Evolutionary conservation across 2,113 vertebrate species (phyloP).

Genomic region (Pardalotus punctatus): DNA sequence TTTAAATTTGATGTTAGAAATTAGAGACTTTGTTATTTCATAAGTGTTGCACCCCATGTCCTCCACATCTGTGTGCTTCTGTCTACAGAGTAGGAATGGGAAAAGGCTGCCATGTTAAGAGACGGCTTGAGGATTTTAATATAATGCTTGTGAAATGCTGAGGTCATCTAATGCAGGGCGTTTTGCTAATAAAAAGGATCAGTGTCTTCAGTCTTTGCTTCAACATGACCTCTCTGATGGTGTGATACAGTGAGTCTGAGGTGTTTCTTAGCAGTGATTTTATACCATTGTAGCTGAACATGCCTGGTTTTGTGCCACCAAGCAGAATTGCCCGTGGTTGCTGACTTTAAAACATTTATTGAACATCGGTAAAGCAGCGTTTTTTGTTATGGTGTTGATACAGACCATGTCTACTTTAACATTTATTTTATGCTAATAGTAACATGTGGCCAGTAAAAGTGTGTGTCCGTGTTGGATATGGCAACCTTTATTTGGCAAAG

Average conservation of each 20-base stretch:
- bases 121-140: neutral
- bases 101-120: neutral
- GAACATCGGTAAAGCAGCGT: neutral
- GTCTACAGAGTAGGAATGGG: neutral
- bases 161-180: neutral
- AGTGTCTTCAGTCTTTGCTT: neutral
- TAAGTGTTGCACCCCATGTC: neutral
- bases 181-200: neutral
- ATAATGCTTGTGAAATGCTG: neutral
- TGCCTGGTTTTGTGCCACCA: neutral
- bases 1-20: neutral
- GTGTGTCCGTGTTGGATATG: neutral
- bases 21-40: neutral
- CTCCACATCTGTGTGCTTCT: fast-evolving
- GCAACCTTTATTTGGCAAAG: neutral
- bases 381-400: neutral
- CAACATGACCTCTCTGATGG: neutral
- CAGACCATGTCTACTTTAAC: neutral
- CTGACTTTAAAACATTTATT: neutral
- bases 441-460: neutral
- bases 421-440: neutral
- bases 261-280: neutral
- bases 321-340: neutral
- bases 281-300: neutral
- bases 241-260: neutral